Evolutionary conservation across 2,888 invertebrate genomes (phyloP), one percentile per base, ranked within the genome.

Genomic region (Cepaea hortensis): DNA sequence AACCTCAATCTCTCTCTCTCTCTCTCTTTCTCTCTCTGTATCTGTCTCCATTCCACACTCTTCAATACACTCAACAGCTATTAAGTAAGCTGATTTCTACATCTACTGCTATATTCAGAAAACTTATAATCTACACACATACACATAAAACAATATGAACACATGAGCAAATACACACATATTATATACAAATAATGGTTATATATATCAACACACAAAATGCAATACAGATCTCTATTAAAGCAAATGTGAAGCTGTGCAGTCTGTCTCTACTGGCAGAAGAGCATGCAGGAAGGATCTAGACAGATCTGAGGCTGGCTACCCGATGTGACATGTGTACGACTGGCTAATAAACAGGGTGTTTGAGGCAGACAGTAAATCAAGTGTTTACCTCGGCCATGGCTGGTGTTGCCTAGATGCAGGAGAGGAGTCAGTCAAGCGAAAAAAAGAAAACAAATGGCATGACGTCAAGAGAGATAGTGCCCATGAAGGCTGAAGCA

Each of bases 331-430:
- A 48, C 18, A 6, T 3, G 77, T 55, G 13, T n/a, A n/a, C 35
- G 62, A 61, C 35, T 15, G 15, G 62, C 15, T 35, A 62, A 18
- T 15, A 79, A 62, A 62, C 55, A 79, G 20, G 46, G 62, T 62
- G 62, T 62, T 61, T 55, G 62, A 11, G 61, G 55, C 23, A 70
- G 84, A 48, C 35, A 77, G 85, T 46, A 70, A 79, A 23, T 61
- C 81, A 81, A 73, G 65, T 48, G 35, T 65, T 88, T 88, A 88
- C 88, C 88, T 88, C 88, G 84, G 48, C 86, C 83, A 75, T 89
- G 88, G 68, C 83, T 87, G 87, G 77, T 87, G 88, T 89, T 89
- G 87, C 88, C 88, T 89, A 87, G 72, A 65, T 68, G 87, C 87
- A 86, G 87, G 81, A 86, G 55, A 87, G 72, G 61, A 68, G 23